Conservation (phyloP, 2,888 invertebrate genomes). For the Conomelus anceps region DNA sequence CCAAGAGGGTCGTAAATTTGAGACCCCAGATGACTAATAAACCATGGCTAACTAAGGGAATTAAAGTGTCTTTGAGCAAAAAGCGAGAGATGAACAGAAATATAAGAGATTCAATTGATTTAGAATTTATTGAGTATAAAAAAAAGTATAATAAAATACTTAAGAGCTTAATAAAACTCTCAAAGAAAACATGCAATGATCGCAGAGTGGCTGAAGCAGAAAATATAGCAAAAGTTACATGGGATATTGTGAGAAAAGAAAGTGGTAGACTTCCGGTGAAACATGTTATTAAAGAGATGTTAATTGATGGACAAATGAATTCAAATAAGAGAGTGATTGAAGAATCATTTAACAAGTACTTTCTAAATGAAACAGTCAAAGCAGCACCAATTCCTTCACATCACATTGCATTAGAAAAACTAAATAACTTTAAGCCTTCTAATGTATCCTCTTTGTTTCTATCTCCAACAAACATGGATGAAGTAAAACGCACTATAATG, state of each 20-base stretch:
- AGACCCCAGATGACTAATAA: background rate
- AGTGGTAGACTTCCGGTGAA: background rate
- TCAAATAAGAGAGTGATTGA: background rate
- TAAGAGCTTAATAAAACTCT: background rate
- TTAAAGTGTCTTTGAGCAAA: background rate
- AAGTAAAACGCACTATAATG: background rate
- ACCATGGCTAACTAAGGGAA: background rate
- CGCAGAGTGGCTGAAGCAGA: background rate
- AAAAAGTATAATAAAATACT: background rate
- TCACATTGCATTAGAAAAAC: background rate
- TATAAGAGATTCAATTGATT: conserved; percentile 4
- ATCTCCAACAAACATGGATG: background rate
- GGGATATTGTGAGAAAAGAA: too few species aligned
- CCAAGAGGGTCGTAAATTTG: too few species aligned
- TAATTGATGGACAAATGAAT: background rate
- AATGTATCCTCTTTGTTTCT: background rate
- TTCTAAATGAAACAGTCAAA: background rate
- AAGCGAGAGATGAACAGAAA: conserved; percentile 30
- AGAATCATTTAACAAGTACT: background rate
- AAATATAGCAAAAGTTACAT: background rate
- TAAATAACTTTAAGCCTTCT: too few species aligned
- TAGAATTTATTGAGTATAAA: background rate
- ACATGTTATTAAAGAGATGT: background rate
- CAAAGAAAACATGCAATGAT: background rate
- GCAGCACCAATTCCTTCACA: background rate